Percentiles rank a stretch among this genome's conserved stretches.
Conservation (phyloP, 23 tunicate genomes). For the Halocynthia aurantium region DNA sequence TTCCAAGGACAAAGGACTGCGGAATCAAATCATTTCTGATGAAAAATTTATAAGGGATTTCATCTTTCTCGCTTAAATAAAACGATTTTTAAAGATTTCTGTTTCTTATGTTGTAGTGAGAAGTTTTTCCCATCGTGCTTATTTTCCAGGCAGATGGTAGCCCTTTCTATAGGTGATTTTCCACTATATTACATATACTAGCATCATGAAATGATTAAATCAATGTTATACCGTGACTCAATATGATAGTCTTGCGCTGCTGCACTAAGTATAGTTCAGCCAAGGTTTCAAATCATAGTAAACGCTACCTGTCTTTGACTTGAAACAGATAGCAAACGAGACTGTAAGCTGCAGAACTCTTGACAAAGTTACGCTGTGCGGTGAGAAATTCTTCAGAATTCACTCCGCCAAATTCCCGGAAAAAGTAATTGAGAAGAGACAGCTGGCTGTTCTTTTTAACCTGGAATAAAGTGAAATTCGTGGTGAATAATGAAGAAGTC, state of each 20-base stretch:
- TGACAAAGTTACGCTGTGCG: conserved; percentile 93
- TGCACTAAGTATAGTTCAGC: neutral
- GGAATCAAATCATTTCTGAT: no score
- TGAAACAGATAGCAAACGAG: conserved; percentile 92
- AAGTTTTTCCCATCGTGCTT: no score
- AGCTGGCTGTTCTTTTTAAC: conserved; percentile 91
- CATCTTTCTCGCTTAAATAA: no score
- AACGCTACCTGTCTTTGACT: conserved; percentile 88
- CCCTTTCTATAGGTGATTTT: no score
- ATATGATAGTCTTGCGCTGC: neutral
- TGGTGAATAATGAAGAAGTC: neutral
- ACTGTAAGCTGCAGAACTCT: conserved; percentile 94
- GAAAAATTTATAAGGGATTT: no score
- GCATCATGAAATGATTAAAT: no score
- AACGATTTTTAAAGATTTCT: no score
- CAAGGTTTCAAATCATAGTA: neutral
- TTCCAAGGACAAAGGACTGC: no score
- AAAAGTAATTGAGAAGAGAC: conserved; percentile 81
- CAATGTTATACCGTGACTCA: neutral
- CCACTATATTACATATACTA: no score
- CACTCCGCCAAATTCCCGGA: conserved; percentile 89
- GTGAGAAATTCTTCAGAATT: conserved; percentile 92
- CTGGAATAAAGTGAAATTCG: conserved; percentile 6
- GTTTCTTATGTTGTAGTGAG: no score
- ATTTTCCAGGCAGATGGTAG: no score